Evolutionary conservation across 1,140 invertebrate genomes (phyloP).

Genomic region (Bombus confusus): DNA sequence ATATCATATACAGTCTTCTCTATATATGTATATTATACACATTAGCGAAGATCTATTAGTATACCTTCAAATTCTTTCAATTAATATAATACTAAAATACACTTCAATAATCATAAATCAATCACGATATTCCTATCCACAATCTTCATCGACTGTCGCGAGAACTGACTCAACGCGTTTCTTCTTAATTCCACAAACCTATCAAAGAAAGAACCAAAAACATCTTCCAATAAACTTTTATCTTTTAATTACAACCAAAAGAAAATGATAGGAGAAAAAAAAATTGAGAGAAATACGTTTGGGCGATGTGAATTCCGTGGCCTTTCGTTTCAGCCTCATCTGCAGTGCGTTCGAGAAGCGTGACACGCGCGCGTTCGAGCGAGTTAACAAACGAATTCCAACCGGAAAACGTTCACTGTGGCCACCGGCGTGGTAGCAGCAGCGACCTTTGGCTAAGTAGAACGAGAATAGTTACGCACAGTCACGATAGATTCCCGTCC

Average conservation of each 20-base stretch:
- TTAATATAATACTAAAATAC: neutral
- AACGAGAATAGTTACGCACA: conserved; percentile 42
- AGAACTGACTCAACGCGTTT: neutral
- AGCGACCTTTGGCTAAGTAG: conserved; percentile 31
- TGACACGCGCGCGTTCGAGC: neutral
- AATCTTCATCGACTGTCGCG: neutral
- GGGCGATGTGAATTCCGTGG: conserved; percentile 6
- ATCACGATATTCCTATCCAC: neutral
- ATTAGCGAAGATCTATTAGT: neutral
- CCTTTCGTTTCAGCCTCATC: conserved; percentile 36
- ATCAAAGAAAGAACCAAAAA: neutral
- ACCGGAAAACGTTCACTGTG: neutral
- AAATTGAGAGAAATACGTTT: neutral
- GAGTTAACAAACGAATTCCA: neutral
- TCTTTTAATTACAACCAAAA: too few relatives aligned
- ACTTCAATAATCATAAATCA: neutral
- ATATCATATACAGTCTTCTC: neutral
- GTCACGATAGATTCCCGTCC: conserved; percentile 32
- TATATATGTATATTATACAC: too few relatives aligned
- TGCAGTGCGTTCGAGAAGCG: neutral
- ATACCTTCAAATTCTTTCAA: too few relatives aligned
- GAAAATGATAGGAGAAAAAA: neutral
- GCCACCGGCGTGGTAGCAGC: neutral
- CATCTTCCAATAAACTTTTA: neutral
- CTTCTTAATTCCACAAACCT: neutral